phyloP scores from a whole-genome alignment of 2,113 vertebrate species.

The Mola mola region DNA sequence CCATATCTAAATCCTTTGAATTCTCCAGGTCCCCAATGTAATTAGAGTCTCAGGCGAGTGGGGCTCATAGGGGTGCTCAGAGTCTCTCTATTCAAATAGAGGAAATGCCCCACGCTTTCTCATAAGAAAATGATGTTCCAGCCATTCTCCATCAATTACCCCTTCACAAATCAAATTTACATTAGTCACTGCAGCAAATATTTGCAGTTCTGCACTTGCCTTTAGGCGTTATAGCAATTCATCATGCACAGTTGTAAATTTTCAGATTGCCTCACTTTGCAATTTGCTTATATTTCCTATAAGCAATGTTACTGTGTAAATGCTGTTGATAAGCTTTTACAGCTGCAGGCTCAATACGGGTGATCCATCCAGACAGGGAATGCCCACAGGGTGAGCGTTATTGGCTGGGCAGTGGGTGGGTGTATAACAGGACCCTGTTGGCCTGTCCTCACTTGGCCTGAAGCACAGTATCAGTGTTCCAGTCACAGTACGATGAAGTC shows the following conservation, averaged over 20 bases:
- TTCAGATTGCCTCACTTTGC: constrained; percentile 44
- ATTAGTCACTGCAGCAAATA: constrained; percentile 36
- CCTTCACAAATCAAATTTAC: constrained; percentile 64
- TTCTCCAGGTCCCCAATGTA: constrained; percentile 86
- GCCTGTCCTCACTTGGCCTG: constrained; percentile 56
- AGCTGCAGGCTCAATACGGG: constrained; percentile 21
- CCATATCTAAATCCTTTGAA: constrained; percentile 82
- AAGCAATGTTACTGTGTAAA: constrained; percentile 20
- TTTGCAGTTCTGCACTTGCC: constrained; percentile 29
- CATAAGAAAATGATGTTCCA: constrained; percentile 71
- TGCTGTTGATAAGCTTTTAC: constrained; percentile 37
- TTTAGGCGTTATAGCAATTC: constrained; percentile 33
- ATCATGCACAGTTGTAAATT: constrained; percentile 47
- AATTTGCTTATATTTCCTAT: constrained; percentile 26
- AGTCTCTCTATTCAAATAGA: constrained; percentile 75
- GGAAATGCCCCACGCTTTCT: constrained; percentile 68
- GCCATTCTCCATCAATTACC: constrained; percentile 72
- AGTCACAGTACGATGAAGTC: constrained; percentile 71
- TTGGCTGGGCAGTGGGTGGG: constrained; percentile 48
- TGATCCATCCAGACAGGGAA: constrained; percentile 27
- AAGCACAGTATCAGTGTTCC: constrained; percentile 55
- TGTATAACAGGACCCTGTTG: constrained; percentile 60
- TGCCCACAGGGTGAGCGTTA: constrained; percentile 55
- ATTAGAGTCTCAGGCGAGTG: constrained; percentile 82
- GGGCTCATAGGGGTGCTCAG: constrained; percentile 70